Base-by-base conservation (phyloP, 2,113 vertebrate species). In the Coptodon rendalli region DNA sequence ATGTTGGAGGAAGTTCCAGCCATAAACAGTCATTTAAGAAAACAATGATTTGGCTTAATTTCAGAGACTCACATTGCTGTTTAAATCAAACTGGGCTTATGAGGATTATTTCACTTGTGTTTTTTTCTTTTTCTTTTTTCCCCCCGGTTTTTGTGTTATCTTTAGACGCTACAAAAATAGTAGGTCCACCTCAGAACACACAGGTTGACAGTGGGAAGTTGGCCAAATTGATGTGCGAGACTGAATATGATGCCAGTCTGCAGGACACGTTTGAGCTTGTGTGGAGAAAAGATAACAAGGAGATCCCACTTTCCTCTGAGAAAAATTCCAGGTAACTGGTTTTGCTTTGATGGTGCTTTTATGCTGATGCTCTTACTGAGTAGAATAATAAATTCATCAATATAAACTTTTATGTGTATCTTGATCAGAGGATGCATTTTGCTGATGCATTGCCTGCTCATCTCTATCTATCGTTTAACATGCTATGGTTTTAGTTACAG, bases 91-190 rank as follows among this genome's bases (percentile, higher is more conserved):
- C 31, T 68, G 34, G 13, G 73, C 54, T 66, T 40, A 24, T 31
- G 6, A 52, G 29, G 9, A 50, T 61, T 79, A 50, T 1, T 38
- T 80, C 7, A 54, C 13, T 73, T 19, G 8, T 53, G 50, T 11
- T 14, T 17, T 22, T 17, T n/a, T 2, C 3, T 17, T 40, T n/a
- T 36, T 16, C 85, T 6, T 16, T 14, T 9, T 22, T 2, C 22
- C 53, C 16, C 4, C 27, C 13, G 4, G 24, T 8, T 50, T 54
- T n/a, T n/a, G 43, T 76, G 68, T 73, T 59, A 36, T 91, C 82
- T 88, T 79, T 92, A 99, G 99, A 97, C 34, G 97, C 97, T 7
- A 99, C 98, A 4, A 96, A 94, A 91, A 96, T 98, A 31, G 90
- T 88, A 7, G 27, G 94, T 79, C 95, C 94, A 84, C 98, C 98